Evolutionary conservation across 2,113 vertebrate species (phyloP).

Genomic region (Sinocyclocheilus anshuiensis): DNA sequence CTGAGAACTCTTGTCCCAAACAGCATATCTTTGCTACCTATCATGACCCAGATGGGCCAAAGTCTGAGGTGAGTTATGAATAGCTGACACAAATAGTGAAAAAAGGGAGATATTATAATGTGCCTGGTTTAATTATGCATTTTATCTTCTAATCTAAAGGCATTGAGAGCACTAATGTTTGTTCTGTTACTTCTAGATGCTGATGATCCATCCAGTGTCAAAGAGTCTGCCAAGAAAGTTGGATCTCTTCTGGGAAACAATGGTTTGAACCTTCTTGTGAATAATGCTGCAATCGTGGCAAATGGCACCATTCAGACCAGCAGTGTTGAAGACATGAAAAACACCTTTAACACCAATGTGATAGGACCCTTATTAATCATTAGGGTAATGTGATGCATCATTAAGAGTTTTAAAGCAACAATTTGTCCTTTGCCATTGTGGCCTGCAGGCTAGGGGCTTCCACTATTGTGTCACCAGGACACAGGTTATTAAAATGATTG

Average conservation of each 20-base stretch:
- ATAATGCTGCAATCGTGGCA: slow-evolving; percentile 70
- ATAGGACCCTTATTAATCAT: slow-evolving; percentile 70
- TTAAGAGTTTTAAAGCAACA: too few species aligned
- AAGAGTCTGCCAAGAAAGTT: slow-evolving; percentile 69
- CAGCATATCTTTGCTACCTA: slow-evolving; percentile 60
- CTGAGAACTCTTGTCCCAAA: background rate
- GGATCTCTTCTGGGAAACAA: slow-evolving; percentile 64
- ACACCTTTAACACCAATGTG: slow-evolving; percentile 66
- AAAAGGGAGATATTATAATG: background rate
- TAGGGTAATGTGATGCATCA: slow-evolving; percentile 58
- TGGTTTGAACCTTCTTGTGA: slow-evolving; percentile 77
- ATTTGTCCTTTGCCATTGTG: background rate
- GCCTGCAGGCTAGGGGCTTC: background rate
- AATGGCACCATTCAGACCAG: background rate
- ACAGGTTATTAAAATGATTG: background rate
- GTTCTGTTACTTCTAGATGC: slow-evolving; percentile 57
- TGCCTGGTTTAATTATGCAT: background rate
- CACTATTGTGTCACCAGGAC: background rate
- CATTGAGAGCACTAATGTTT: background rate
- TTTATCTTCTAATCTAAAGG: background rate
- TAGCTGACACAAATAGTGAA: background rate
- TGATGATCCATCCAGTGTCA: slow-evolving; percentile 69
- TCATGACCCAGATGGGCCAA: slow-evolving; percentile 59
- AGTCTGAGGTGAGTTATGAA: slow-evolving; percentile 33
- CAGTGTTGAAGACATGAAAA: slow-evolving; percentile 68